A percentile compares a stretch with the other conserved stretches of the same genome.
These are phyloP conservation scores for Nipponacmea schrenckii DNA, from an alignment of 2,888 invertebrate species.

Conservation along the genomic window DNA sequence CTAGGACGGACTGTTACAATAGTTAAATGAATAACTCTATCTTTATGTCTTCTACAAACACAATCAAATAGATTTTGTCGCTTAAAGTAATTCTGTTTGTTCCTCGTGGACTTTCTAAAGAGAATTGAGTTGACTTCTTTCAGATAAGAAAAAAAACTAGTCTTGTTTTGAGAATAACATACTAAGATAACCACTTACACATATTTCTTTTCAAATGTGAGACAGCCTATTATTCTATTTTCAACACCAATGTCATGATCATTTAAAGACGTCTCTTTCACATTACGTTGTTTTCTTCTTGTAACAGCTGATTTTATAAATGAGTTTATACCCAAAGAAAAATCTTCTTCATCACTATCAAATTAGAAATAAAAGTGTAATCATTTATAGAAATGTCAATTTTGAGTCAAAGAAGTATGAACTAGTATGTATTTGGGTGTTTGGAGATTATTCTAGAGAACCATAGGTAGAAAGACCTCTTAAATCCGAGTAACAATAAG, in stretches of 20 bases:
- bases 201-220: constrained; percentile 67
- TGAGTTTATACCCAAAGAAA: constrained; percentile 63
- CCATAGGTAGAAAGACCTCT: not conserved
- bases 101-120: no score
- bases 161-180: no score
- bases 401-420: not conserved
- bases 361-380: not conserved
- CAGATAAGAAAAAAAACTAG: no score
- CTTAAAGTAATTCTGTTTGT: not conserved
- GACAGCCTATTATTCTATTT: constrained; percentile 64
- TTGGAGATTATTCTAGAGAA: not conserved
- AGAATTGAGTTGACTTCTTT: no score
- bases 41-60: constrained; percentile 58
- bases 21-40: constrained; percentile 65
- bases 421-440: not conserved
- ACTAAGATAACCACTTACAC: constrained; percentile 47
- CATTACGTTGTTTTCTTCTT: constrained; percentile 48
- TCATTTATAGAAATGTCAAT: not conserved
- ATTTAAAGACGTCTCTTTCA: constrained; percentile 40
- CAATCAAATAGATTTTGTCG: not conserved
- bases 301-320: constrained; percentile 57
- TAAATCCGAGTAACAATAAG: no score
- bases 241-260: constrained; percentile 62
- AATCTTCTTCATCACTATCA: constrained; percentile 60
- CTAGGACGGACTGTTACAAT: constrained; percentile 63